Conservation (phyloP, 2,888 invertebrate species). For the Fragum sueziense region DNA sequence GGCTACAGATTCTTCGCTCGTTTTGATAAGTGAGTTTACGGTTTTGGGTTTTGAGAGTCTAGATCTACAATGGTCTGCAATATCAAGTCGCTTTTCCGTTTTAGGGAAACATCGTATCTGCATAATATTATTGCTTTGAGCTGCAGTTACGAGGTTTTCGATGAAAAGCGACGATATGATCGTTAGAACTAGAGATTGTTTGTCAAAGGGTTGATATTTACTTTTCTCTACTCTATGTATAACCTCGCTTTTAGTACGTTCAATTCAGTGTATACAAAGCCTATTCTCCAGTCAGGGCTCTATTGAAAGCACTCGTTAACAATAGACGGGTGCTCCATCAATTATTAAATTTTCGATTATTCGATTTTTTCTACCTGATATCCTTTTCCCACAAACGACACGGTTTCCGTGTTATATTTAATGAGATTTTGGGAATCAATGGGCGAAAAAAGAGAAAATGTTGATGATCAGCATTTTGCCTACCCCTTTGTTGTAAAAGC, state of each 20-base stretch:
- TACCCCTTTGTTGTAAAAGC: not conserved
- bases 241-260: not conserved
- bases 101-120: too few species aligned
- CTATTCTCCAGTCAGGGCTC: not conserved
- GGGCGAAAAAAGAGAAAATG: not conserved
- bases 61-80: too few species aligned
- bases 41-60: too few species aligned
- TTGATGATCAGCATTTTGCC: not conserved
- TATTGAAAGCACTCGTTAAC: not conserved
- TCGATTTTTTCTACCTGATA: conserved; percentile 7
- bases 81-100: too few species aligned
- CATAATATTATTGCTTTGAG: too few species aligned
- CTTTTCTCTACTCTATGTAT: not conserved
- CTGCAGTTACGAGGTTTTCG: too few species aligned
- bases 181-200: too few species aligned
- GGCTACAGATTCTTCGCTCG: too few species aligned
- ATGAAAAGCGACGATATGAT: too few species aligned
- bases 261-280: not conserved
- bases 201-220: not conserved
- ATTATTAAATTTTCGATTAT: conserved; percentile 14
- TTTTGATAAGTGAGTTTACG: too few species aligned
- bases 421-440: not conserved
- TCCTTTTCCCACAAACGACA: not conserved
- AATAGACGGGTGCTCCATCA: not conserved
- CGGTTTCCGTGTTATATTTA: not conserved